Conservation (phyloP, 2,113 vertebrate species). For the Seriola aureovittata region DNA sequence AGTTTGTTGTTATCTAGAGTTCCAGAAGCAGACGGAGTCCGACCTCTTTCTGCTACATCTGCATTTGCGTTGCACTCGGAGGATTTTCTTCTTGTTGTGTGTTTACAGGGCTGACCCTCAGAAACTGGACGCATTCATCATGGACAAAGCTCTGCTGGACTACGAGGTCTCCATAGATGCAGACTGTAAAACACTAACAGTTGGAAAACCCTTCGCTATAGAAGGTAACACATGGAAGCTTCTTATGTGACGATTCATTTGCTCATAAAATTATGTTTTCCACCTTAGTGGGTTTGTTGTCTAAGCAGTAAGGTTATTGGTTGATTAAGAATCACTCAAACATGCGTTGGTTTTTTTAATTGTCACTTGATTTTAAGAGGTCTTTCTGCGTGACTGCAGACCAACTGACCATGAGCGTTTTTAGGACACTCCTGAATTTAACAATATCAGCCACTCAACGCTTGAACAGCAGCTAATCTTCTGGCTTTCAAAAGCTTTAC, state of each 20-base stretch:
- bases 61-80: not conserved
- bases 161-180: conserved; percentile 99
- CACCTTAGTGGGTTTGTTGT: not conserved
- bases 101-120: conserved; percentile 92
- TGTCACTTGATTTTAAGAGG: not conserved
- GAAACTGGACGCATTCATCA: conserved; percentile 97
- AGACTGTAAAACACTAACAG: conserved; percentile 96
- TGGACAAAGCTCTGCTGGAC: conserved; percentile 99
- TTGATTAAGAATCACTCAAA: not conserved
- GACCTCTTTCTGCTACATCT: not conserved
- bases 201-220: conserved; percentile 98
- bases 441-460: conserved; percentile 59
- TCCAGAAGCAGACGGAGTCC: not conserved
- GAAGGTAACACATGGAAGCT: conserved; percentile 87
- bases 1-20: not conserved
- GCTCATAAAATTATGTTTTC: not conserved
- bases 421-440: conserved; percentile 37
- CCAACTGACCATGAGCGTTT: conserved; percentile 16
- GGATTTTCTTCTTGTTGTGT: not conserved
- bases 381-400: not conserved
- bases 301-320: not conserved
- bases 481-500: conserved; percentile 67
- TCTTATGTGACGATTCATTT: not conserved
- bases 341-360: not conserved
- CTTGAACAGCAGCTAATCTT: conserved; percentile 64